Evolutionary conservation across 2,113 vertebrate genomes (phyloP).

Genomic region (Columba livia): DNA sequence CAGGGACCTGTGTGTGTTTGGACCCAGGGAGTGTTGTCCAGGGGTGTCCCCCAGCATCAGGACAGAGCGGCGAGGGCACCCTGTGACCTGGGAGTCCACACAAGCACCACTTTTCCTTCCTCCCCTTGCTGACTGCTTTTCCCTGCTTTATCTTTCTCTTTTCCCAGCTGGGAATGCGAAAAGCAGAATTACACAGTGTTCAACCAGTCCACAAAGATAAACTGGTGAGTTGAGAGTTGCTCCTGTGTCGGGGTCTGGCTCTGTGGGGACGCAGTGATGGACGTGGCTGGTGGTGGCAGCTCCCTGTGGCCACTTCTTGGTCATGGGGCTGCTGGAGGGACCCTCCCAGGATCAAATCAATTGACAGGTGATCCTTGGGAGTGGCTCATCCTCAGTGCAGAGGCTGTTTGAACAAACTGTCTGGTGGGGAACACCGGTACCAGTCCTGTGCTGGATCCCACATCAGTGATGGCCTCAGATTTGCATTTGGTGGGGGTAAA

Average conservation of each 20-base stretch:
- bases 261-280: not conserved
- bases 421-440: not conserved
- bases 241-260: not conserved
- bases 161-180: slow-evolving; percentile 75
- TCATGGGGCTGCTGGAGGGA: accelerated
- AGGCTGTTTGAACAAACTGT: not conserved
- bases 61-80: accelerated
- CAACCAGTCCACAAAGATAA: slow-evolving; percentile 73
- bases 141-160: not conserved
- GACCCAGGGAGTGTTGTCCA: accelerated
- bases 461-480: accelerated
- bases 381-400: not conserved
- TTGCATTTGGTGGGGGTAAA: accelerated
- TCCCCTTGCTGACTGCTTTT: not conserved
- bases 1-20: not conserved
- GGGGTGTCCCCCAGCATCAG: too few species aligned
- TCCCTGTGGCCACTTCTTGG: accelerated
- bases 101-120: not conserved
- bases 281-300: not conserved
- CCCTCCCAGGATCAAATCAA: not conserved
- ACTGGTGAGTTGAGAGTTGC: slow-evolving; percentile 71
- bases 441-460: not conserved
- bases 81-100: accelerated
- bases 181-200: slow-evolving; percentile 73
- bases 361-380: not conserved